A percentile compares a stretch with the other conserved stretches of the same genome.
Conservation (phyloP, 1,140 invertebrate genomes). For the Halyomorpha halys region DNA sequence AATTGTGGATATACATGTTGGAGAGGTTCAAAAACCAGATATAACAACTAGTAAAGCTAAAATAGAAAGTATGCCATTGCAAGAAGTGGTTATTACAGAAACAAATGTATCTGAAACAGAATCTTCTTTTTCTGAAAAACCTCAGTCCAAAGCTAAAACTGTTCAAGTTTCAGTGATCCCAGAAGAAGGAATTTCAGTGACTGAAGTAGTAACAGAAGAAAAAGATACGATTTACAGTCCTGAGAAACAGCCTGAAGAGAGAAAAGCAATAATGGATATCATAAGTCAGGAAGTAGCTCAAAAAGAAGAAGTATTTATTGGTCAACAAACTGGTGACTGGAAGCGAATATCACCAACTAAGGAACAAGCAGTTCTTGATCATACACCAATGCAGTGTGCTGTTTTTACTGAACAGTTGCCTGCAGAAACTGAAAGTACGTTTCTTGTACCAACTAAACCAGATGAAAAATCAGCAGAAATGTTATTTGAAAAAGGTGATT, state of each 20-base stretch:
- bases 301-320: conserved; percentile 32
- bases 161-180: conserved; percentile 39
- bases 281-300: conserved; percentile 34
- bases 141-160: conserved; percentile 42
- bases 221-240: conserved; percentile 34
- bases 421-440: conserved; percentile 36
- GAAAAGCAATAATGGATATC: conserved; percentile 34
- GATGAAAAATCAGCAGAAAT: conserved; percentile 27
- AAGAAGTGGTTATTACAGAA: conserved; percentile 40
- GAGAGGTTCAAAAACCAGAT: conserved; percentile 36
- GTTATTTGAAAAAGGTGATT: conserved; percentile 29
- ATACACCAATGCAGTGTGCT: conserved; percentile 41
- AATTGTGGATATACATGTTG: conserved; percentile 38
- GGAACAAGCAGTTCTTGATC: conserved; percentile 32
- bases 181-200: conserved; percentile 40
- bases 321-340: conserved; percentile 29
- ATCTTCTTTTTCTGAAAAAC: conserved; percentile 35
- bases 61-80: conserved; percentile 40
- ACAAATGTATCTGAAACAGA: conserved; percentile 37
- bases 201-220: conserved; percentile 39
- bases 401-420: conserved; percentile 42
- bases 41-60: conserved; percentile 40
- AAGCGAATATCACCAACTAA: conserved; percentile 27
- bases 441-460: conserved; percentile 25
- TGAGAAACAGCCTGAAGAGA: conserved; percentile 26